Conservation (phyloP, 2,797 vertebrate genomes). For the Falco novaeseelandiae region DNA sequence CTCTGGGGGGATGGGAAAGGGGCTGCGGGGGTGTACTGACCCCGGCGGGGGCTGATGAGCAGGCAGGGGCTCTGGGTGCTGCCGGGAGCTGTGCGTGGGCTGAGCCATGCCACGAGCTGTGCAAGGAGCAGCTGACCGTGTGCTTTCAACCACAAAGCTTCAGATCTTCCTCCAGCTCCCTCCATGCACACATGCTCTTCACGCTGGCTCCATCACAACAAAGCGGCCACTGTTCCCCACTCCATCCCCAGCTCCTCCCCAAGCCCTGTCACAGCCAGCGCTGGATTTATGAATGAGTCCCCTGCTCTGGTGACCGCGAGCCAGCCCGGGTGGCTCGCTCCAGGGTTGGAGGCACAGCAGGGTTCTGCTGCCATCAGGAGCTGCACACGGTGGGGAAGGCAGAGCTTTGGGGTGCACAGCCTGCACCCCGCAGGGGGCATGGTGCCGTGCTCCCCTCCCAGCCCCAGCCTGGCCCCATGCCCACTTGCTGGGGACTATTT, state of each 20-base stretch:
- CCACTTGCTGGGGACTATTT: neutral
- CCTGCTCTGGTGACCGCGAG: neutral
- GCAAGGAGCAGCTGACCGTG: neutral
- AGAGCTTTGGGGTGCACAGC: neutral
- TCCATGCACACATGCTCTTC: neutral
- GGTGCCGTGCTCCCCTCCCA: neutral
- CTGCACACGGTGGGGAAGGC: neutral
- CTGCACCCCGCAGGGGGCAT: accelerated
- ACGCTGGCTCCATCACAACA: neutral
- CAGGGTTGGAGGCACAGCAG: neutral
- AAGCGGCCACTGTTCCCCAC: neutral
- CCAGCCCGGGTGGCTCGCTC: neutral
- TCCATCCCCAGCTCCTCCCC: neutral
- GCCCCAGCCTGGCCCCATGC: neutral
- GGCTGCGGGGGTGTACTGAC: neutral
- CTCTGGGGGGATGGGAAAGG: neutral
- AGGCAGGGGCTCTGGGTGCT: neutral
- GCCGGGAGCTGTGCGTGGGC: neutral
- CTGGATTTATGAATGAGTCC: conserved; percentile 34
- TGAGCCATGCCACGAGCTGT: neutral
- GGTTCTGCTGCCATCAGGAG: neutral
- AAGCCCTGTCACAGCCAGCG: neutral
- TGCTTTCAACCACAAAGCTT: neutral
- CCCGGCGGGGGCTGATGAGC: neutral
- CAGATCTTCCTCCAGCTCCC: neutral